phyloP scores from a whole-genome alignment of 2,113 vertebrate genomes.

The Raja brachyura region DNA sequence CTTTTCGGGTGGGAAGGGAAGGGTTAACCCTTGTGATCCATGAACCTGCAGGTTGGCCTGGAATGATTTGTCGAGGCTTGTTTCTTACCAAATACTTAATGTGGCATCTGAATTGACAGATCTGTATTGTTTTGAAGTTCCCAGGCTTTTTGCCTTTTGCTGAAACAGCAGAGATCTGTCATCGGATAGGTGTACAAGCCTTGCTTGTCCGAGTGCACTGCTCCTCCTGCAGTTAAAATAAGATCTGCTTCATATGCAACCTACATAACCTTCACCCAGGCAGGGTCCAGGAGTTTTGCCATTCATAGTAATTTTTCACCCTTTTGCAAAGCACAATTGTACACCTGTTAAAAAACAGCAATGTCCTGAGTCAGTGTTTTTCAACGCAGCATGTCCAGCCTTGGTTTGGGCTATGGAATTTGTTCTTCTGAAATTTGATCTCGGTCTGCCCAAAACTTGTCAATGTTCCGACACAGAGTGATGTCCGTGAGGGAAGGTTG shows the following conservation, averaged over 20 bases:
- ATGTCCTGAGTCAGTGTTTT: neutral
- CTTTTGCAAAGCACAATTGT: neutral
- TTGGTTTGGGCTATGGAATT: neutral
- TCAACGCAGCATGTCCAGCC: neutral
- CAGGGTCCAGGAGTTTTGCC: neutral
- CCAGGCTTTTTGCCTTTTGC: neutral
- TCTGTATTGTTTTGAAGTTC: neutral
- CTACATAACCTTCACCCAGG: neutral
- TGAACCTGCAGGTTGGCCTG: neutral
- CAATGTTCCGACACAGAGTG: too few relatives aligned
- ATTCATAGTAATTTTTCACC: neutral
- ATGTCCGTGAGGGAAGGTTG: too few relatives aligned
- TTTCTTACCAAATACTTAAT: neutral
- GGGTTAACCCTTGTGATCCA: neutral
- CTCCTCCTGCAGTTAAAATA: neutral
- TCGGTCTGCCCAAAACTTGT: too few relatives aligned
- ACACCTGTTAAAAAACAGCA: neutral
- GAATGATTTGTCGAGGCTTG: neutral
- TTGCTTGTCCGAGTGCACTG: neutral
- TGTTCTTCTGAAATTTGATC: neutral
- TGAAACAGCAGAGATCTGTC: neutral
- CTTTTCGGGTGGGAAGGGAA: neutral
- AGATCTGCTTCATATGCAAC: neutral
- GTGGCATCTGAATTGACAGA: neutral
- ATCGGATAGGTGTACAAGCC: neutral